These are phyloP conservation scores for Danio jaintianensis DNA, from an alignment of 2,797 vertebrate genomes.

Conservation along the genomic window DNA sequence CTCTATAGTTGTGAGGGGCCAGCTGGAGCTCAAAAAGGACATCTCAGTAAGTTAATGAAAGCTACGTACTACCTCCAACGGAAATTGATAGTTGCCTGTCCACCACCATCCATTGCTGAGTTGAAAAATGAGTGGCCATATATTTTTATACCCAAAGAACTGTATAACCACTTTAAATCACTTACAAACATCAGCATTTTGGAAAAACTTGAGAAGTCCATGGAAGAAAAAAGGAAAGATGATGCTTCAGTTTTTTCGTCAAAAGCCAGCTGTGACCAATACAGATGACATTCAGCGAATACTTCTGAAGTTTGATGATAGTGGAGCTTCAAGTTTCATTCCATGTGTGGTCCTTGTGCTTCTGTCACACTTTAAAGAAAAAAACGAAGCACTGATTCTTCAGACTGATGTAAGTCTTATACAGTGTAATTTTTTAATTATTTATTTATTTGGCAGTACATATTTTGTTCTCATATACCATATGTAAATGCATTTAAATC, in stretches of 20 bases:
- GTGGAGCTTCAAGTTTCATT: neutral
- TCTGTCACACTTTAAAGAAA: conserved; percentile 25
- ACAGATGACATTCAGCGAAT: conserved; percentile 21
- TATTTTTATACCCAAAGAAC: conserved; percentile 42
- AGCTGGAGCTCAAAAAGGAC: conserved; percentile 33
- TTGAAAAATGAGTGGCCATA: conserved; percentile 52
- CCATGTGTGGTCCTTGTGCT: conserved; percentile 39
- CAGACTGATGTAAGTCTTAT: conserved; percentile 22
- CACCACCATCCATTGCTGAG: conserved; percentile 34
- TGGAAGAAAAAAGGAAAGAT: conserved; percentile 51
- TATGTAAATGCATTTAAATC: neutral
- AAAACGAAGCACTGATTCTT: conserved; percentile 19
- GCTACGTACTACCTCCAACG: conserved; percentile 41
- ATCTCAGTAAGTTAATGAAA: conserved; percentile 48
- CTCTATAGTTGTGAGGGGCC: conserved; percentile 42
- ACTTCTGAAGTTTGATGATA: conserved; percentile 38
- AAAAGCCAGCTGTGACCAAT: conserved; percentile 30
- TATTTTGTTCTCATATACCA: neutral
- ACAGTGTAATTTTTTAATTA: neutral
- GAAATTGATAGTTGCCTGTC: conserved; percentile 40
- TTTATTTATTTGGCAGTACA: neutral
- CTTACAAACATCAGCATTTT: conserved; percentile 44
- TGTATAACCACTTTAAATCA: conserved; percentile 44
- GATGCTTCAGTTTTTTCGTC: conserved; percentile 39
- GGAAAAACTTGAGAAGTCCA: conserved; percentile 45